Conservation (phyloP, 2,888 invertebrate genomes). For the Polydrusus pterygomalis region DNA sequence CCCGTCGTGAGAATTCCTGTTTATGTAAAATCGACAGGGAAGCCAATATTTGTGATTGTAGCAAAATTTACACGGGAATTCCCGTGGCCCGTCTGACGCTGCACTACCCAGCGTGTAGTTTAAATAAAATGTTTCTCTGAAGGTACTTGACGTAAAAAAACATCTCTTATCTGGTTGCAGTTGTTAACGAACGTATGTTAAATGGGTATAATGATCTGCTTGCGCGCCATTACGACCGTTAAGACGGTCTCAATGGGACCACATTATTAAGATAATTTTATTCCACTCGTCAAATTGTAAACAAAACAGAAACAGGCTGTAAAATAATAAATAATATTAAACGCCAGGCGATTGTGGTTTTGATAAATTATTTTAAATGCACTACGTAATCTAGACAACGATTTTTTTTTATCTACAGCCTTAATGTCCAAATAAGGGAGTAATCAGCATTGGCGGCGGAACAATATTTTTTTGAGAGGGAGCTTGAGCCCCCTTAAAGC, state of each 20-base stretch:
- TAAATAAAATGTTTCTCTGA: background rate
- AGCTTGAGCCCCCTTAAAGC: no score
- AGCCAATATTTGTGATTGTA: no score
- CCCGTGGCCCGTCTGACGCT: no score
- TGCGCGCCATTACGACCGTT: conserved; percentile 29
- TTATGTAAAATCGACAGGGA: no score
- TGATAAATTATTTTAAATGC: conserved; percentile 8
- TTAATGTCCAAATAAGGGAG: no score
- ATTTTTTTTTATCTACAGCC: no score
- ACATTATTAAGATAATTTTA: conserved; percentile 42
- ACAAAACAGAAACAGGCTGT: conserved; percentile 31
- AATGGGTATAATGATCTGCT: conserved; percentile 22
- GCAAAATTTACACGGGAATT: no score
- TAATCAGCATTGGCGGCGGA: no score
- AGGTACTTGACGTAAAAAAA: conserved; percentile 13
- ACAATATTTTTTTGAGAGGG: no score
- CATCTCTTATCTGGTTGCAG: conserved; percentile 16
- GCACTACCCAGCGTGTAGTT: no score
- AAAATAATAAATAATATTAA: conserved; percentile 24
- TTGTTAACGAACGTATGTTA: background rate
- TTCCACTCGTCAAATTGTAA: conserved; percentile 39
- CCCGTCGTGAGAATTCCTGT: no score
- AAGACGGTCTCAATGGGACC: conserved; percentile 38
- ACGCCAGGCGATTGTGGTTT: conserved; percentile 18
- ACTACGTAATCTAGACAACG: no score